Evolutionary conservation across 2,113 vertebrate genomes (phyloP).

Genomic region (Fulmarus glacialis): DNA sequence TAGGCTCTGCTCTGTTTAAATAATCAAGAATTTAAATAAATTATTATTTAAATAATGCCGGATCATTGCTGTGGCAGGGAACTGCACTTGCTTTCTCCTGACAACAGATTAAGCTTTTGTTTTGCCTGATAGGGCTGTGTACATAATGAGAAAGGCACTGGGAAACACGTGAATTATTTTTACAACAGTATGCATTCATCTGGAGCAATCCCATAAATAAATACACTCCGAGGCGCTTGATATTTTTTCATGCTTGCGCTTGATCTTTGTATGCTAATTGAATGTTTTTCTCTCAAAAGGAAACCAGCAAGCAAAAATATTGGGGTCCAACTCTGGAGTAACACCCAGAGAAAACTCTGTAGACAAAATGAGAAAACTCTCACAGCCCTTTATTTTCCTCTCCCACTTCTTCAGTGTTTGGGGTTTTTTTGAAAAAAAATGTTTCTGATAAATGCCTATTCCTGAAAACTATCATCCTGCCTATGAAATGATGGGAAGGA

Average conservation of each 20-base stretch:
- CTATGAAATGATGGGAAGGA: not conserved
- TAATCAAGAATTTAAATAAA: no score
- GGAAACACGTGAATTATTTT: not conserved
- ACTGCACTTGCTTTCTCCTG: not conserved
- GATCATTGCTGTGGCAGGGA: not conserved
- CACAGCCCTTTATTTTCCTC: not conserved
- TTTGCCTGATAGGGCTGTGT: not conserved
- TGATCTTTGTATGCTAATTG: not conserved
- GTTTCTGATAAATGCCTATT: not conserved
- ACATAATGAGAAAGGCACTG: not conserved
- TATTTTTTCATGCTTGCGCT: not conserved
- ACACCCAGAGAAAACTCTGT: not conserved
- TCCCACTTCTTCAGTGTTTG: not conserved
- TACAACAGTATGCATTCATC: not conserved
- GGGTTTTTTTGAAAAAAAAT: fast-evolving
- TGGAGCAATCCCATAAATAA: not conserved
- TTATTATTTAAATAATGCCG: no score
- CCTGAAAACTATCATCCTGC: not conserved
- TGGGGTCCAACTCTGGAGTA: not conserved
- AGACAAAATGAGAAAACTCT: not conserved
- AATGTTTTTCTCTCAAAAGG: not conserved
- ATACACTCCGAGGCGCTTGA: not conserved
- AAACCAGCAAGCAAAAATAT: not conserved
- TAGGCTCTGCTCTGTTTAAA: not conserved
- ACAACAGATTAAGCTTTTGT: not conserved